These are phyloP conservation scores for Liposcelis brunnea DNA, from an alignment of 2,888 invertebrate species.

Conservation along the genomic window DNA sequence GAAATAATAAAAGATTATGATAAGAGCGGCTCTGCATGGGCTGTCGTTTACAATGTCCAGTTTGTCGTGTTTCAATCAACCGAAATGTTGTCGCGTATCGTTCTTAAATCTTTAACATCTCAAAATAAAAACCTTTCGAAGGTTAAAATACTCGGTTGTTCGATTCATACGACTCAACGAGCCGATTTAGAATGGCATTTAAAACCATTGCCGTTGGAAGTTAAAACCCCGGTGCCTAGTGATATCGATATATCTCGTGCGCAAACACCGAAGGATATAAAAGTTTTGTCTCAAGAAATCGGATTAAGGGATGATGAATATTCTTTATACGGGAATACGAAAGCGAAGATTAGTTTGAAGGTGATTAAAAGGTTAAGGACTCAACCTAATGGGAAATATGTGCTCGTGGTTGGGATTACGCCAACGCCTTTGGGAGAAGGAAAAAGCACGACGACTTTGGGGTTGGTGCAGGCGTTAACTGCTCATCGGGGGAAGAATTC, in stretches of 20 bases:
- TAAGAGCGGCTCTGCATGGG: too few relatives aligned
- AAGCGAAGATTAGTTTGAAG: conserved; percentile 79
- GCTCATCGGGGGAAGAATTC: conserved; percentile 34
- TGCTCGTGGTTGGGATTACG: conserved; percentile 63
- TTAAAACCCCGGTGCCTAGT: conserved; percentile 27
- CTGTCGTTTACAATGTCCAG: too few relatives aligned
- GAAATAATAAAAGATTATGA: too few relatives aligned
- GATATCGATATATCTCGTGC: conserved; percentile 82
- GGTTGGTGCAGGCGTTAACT: conserved; percentile 37
- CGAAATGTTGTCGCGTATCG: too few relatives aligned
- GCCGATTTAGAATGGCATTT: not conserved
- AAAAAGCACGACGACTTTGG: conserved; percentile 42
- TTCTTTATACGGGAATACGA: conserved; percentile 79
- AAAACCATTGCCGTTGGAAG: not conserved
- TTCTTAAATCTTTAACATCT: too few relatives aligned
- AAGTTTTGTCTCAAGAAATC: conserved; percentile 61
- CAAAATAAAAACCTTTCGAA: too few relatives aligned
- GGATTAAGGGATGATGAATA: conserved; percentile 66
- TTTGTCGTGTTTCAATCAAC: too few relatives aligned
- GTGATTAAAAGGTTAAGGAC: conserved; percentile 56
- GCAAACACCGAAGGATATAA: conserved; percentile 74
- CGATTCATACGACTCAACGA: not conserved
- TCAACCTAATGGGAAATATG: conserved; percentile 67
- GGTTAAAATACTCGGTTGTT: too few relatives aligned
- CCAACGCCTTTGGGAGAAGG: conserved; percentile 46